Evolutionary conservation across 1,140 invertebrate genomes (phyloP).

Genomic region (Zaprionus davidi): DNA sequence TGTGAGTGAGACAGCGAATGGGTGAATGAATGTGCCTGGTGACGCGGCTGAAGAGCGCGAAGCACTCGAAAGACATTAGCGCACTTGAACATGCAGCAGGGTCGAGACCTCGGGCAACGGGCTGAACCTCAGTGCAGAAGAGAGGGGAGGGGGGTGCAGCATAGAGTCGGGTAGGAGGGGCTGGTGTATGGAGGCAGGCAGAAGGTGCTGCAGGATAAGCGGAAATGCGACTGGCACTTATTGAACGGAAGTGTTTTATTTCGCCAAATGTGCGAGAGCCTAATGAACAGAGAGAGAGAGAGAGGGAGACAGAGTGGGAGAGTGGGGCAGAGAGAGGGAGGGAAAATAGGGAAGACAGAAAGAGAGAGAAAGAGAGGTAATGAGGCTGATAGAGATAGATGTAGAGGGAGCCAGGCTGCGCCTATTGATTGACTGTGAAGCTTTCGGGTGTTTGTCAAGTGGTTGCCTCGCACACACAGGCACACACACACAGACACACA

Average conservation of each 20-base stretch:
- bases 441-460: constrained; percentile 80
- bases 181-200: neutral
- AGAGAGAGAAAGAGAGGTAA: neutral
- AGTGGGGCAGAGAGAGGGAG: neutral
- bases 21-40: constrained; percentile 33
- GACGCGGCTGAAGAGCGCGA: constrained; percentile 71
- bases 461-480: constrained; percentile 3
- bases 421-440: constrained; percentile 61
- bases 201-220: constrained; percentile 35
- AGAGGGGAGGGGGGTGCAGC: neutral
- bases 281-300: constrained; percentile 57
- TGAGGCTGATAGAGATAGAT: neutral
- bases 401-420: neutral
- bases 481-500: neutral
- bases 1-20: constrained; percentile 11
- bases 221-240: constrained; percentile 76
- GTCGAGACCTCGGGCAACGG: neutral
- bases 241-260: constrained; percentile 74
- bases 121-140: neutral
- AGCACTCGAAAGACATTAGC: constrained; percentile 80
- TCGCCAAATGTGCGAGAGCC: constrained; percentile 48
- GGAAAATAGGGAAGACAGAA: neutral
- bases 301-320: neutral
- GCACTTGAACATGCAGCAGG: constrained; percentile 61
- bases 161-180: neutral